phyloP scores from a whole-genome alignment of 2,113 vertebrate species.

The Zapornia atra region DNA sequence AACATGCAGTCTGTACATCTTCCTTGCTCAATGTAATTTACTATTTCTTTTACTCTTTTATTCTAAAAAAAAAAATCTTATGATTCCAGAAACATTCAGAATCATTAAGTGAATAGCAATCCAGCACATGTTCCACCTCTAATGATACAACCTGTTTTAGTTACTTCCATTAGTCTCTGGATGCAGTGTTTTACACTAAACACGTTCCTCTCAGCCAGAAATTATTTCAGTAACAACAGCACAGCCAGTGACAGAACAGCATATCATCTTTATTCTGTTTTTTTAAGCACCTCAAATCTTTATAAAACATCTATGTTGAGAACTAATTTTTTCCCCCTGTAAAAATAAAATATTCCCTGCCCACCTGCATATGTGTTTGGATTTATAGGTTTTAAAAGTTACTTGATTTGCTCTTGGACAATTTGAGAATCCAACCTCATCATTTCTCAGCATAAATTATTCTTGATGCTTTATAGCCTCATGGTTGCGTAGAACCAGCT shows the following conservation, averaged over 20 bases:
- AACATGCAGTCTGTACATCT: neutral
- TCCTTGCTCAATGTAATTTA: neutral
- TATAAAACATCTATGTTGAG: neutral
- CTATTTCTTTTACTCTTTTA: neutral
- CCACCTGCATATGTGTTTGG: neutral
- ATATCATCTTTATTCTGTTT: neutral
- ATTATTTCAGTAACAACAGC: neutral
- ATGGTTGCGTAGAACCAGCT: neutral
- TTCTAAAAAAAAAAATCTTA: neutral
- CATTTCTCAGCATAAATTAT: neutral
- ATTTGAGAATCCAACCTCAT: neutral
- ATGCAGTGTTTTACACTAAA: neutral
- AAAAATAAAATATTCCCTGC: neutral
- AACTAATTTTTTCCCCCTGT: fast-evolving
- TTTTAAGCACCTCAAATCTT: neutral
- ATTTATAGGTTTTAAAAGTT: neutral
- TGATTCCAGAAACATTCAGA: neutral
- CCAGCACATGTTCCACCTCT: neutral
- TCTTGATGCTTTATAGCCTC: neutral
- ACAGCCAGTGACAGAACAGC: neutral
- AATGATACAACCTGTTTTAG: neutral
- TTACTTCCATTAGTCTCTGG: neutral
- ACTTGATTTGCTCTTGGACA: neutral
- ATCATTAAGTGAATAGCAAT: neutral
- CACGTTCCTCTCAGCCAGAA: neutral